Percentiles rank a stretch among this genome's conserved stretches.
phyloP scores from a whole-genome alignment of 2,113 vertebrate species.

The Zosterops japonicus region DNA sequence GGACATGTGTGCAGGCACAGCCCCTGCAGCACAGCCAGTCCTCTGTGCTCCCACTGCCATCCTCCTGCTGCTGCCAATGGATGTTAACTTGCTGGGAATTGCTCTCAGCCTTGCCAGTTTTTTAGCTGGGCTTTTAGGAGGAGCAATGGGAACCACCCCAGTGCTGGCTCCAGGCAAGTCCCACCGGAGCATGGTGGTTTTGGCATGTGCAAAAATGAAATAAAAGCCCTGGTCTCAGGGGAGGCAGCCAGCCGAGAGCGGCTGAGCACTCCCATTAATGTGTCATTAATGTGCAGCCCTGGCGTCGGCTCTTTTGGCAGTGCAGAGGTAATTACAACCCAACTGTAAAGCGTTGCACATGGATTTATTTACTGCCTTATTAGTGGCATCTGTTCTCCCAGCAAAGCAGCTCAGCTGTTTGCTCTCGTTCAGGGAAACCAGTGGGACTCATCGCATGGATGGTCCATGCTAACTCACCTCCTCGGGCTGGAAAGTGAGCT shows the following conservation, averaged over 20 bases:
- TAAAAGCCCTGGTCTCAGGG: not conserved
- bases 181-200: not conserved
- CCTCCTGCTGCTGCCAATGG: fast-evolving
- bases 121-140: not conserved
- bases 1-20: not conserved
- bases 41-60: fast-evolving
- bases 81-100: not conserved
- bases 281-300: constrained; percentile 18
- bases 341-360: not conserved
- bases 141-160: not conserved
- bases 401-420: not conserved
- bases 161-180: not conserved
- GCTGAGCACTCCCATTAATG: not conserved
- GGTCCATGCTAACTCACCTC: not conserved
- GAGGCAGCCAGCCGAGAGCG: not conserved
- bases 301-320: constrained; percentile 1
- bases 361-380: constrained; percentile 35
- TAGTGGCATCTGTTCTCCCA: constrained; percentile 21
- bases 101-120: not conserved
- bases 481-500: not conserved
- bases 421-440: not conserved
- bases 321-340: constrained; percentile 20
- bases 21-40: fast-evolving
- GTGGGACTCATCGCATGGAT: not conserved
- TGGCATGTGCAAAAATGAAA: not conserved